A percentile compares a stretch with the other conserved stretches of the same genome.
Evolutionary conservation across 1,140 invertebrate genomes (phyloP).

Genomic region (Idris sp.): DNA sequence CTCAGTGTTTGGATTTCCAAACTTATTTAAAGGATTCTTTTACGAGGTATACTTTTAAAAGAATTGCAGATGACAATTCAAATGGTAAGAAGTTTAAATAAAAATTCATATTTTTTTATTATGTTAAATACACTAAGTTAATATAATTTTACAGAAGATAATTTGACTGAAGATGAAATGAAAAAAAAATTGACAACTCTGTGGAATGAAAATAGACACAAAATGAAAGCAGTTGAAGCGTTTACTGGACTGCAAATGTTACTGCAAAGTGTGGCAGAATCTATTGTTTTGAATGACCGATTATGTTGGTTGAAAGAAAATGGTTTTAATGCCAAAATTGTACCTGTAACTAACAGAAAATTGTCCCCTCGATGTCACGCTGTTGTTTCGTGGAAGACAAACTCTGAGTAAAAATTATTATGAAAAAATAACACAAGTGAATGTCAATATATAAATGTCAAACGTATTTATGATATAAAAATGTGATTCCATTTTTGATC

Average conservation of each 20-base stretch:
- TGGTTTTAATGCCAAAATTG: slow-evolving; percentile 58
- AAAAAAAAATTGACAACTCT: slow-evolving; percentile 55
- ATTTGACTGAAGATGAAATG: slow-evolving; percentile 48
- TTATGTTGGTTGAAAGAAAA: slow-evolving; percentile 70
- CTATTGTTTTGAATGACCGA: slow-evolving; percentile 70
- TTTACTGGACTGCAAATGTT: slow-evolving; percentile 73
- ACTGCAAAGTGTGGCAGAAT: slow-evolving; percentile 72
- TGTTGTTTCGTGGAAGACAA: slow-evolving; percentile 70
- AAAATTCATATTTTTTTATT: no score
- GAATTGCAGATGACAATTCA: no score
- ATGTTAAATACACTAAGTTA: background rate
- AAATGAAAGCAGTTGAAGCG: slow-evolving; percentile 65
- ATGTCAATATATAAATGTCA: no score
- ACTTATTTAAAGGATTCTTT: slow-evolving; percentile 77
- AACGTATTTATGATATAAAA: no score
- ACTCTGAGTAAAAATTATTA: no score
- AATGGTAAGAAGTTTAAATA: no score
- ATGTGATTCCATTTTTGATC: no score
- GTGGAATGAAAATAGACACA: slow-evolving; percentile 66
- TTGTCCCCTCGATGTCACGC: slow-evolving; percentile 74
- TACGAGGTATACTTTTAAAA: slow-evolving; percentile 64
- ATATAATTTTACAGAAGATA: slow-evolving; percentile 17
- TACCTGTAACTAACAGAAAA: slow-evolving; percentile 67
- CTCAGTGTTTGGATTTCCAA: slow-evolving; percentile 76
- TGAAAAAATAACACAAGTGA: no score